Evolutionary conservation across 2,888 invertebrate genomes (phyloP).

Genomic region (Nomada flava): DNA sequence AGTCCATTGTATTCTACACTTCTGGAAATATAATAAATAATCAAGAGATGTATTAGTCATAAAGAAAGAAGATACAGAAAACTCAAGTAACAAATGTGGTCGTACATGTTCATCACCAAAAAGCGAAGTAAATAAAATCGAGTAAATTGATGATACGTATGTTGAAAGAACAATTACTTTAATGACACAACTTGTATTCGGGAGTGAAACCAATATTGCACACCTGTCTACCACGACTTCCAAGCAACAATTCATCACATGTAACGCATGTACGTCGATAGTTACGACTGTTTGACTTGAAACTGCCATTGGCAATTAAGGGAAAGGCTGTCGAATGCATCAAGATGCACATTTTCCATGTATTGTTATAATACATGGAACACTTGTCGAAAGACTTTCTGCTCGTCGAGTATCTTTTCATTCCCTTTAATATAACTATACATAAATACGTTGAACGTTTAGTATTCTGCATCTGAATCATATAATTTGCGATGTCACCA

Average conservation of each 20-base stretch:
- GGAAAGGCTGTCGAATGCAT: slow-evolving; percentile 14
- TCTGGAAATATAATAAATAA: background rate
- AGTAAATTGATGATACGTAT: background rate
- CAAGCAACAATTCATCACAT: slow-evolving; percentile 31
- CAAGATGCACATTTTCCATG: background rate
- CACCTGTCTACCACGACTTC: slow-evolving; percentile 14
- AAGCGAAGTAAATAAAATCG: background rate
- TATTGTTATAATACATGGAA: background rate
- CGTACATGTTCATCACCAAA: background rate
- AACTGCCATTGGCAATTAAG: slow-evolving; percentile 31
- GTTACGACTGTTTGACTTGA: slow-evolving; percentile 19
- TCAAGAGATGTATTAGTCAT: no score
- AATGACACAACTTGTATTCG: background rate
- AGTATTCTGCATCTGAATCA: no score
- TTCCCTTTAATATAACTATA: no score
- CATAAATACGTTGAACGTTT: no score
- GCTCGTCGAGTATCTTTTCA: background rate
- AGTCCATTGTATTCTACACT: background rate
- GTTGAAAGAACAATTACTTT: background rate
- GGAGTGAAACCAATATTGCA: slow-evolving; percentile 14
- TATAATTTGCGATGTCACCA: no score
- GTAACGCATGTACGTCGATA: slow-evolving; percentile 13
- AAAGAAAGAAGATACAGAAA: no score
- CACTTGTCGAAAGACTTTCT: background rate
- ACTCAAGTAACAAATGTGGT: no score